phyloP scores from a whole-genome alignment of 2,113 vertebrate species.

The Eonycteris spelaea region DNA sequence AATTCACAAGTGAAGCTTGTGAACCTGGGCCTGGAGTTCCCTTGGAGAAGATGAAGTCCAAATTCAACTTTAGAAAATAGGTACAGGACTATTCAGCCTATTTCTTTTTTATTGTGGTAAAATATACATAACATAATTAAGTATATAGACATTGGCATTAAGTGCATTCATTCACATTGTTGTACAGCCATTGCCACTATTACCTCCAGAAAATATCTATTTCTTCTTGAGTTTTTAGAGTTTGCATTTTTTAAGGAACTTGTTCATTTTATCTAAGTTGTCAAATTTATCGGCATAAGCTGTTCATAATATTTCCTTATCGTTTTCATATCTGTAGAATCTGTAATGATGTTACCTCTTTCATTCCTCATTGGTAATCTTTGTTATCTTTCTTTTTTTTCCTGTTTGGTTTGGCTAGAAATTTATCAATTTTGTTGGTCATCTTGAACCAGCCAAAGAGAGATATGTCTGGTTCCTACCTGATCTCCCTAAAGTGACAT shows the following conservation, averaged over 20 bases:
- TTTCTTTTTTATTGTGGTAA: neutral
- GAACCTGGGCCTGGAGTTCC: neutral
- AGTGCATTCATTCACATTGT: neutral
- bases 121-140: neutral
- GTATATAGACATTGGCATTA: neutral
- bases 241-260: neutral
- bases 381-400: neutral
- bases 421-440: neutral
- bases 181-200: neutral
- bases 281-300: neutral
- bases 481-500: neutral
- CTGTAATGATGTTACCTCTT: neutral
- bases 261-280: neutral
- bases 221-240: neutral
- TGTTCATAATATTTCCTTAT: neutral
- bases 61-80: constrained; percentile 4
- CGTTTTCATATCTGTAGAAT: neutral
- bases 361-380: neutral
- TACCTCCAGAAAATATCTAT: neutral
- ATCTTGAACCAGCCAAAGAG: neutral
- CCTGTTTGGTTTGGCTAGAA: neutral
- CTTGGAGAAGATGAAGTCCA: neutral
- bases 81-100: neutral
- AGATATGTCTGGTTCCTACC: neutral
- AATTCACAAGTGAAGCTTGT: neutral